Percentiles rank a stretch among this genome's conserved stretches.
phyloP scores from a whole-genome alignment of 2,888 invertebrate genomes.

The Stictocephala bisonia region DNA sequence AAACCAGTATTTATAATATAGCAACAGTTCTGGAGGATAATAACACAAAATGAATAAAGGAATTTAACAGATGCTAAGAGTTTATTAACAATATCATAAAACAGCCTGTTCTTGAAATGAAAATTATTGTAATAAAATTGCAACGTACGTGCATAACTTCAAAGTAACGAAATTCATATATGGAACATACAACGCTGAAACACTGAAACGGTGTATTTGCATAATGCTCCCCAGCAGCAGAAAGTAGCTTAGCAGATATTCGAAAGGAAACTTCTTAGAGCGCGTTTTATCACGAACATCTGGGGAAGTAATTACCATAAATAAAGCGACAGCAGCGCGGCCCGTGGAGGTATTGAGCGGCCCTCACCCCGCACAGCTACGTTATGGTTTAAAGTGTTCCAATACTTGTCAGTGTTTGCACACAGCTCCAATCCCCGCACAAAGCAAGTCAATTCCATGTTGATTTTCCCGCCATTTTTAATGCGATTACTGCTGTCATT shows the following conservation, averaged over 20 bases:
- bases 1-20: no score
- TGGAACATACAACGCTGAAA: no score
- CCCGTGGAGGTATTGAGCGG: constrained; percentile 13
- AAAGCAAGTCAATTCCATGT: constrained; percentile 42
- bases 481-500: constrained; percentile 44
- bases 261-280: not conserved
- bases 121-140: no score
- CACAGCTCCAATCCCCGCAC: not conserved
- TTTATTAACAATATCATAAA: no score
- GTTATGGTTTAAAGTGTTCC: constrained; percentile 23
- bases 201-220: no score
- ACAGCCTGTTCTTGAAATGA: no score
- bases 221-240: not conserved
- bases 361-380: no score
- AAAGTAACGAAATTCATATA: no score
- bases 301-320: constrained; percentile 40
- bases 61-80: no score
- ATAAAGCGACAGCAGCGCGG: constrained; percentile 28
- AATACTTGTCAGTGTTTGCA: constrained; percentile 32
- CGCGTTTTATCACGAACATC: constrained; percentile 38
- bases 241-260: constrained; percentile 39
- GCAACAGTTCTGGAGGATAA: no score
- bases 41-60: no score
- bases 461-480: constrained; percentile 45
- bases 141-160: no score